Conservation (phyloP, 2,797 vertebrate genomes). For the Coregonus ussuriensis region DNA sequence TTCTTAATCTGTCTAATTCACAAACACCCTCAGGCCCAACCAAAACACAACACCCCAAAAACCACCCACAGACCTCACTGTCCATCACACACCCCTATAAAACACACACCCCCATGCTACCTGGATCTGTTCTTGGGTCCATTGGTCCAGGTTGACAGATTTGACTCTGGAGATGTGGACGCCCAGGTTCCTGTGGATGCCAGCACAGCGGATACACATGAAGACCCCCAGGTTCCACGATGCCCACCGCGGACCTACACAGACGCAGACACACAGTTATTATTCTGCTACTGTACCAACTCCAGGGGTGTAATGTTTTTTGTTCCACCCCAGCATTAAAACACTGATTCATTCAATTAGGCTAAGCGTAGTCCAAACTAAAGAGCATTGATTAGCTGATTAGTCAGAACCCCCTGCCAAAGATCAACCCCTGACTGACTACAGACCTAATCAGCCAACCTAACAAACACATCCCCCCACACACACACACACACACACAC, state of each 20-base stretch:
- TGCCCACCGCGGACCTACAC: conserved; percentile 95
- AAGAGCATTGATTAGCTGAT: conserved; percentile 1
- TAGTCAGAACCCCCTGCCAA: not conserved
- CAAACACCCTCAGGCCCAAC: conserved; percentile 13
- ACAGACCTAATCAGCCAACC: not conserved
- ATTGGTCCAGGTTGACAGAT: conserved; percentile 98
- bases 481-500: not conserved
- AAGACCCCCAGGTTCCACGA: conserved; percentile 99
- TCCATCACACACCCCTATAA: not conserved
- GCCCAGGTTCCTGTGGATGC: conserved; percentile 97
- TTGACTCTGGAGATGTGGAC: conserved; percentile 99
- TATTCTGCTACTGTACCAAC: not conserved
- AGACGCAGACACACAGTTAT: not conserved
- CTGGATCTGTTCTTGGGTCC: conserved; percentile 98
- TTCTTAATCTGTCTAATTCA: not conserved
- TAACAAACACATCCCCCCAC: too few relatives aligned
- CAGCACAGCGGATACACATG: conserved; percentile 98
- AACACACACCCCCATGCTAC: conserved; percentile 58
- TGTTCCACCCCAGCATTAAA: not conserved
- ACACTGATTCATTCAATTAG: not conserved
- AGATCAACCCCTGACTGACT: conserved; percentile 1
- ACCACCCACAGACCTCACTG: not conserved
- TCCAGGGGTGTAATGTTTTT: not conserved
- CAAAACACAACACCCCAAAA: conserved; percentile 7
- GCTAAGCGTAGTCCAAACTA: not conserved